Base-by-base conservation (phyloP, 2,888 invertebrate species). In the Helobdella robusta region DNA sequence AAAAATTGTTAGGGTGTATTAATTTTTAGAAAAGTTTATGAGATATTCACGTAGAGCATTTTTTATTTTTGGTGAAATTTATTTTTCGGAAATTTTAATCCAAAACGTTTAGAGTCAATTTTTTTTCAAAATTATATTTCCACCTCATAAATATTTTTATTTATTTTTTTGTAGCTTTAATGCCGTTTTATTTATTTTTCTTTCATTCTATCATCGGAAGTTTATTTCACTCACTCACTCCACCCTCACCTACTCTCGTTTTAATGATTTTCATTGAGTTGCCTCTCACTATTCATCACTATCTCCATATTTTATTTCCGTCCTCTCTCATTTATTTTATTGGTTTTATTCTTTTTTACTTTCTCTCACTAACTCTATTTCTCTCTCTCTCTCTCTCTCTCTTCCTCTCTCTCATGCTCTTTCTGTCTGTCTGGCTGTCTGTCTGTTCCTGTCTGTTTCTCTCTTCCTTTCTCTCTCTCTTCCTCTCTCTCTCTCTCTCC, bases 391-490 rank as follows among this genome's bases (percentile, higher is more conserved):
- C 52, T 50, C 11, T 20, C 52, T 50, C 52, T 50, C 11, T 20
- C 20, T 50, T 23, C 20, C 11, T 20, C 20, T 50, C 52, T 50
- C 8, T 50, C 20, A 20, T 23, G 11, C 20, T 50, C 20, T 50
- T 23, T 11, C 8, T 50, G 6, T 50, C 52, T 50, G 6, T 50
- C 52, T 11, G 6, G 11, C 6, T 50, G n/a, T 50, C 52, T 50
- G n/a, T 50, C 52, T 50, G 6, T 20, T 23, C 23, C 52, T 50
- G 11, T 56, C 56, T 8, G 5, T 56, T 32, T 56, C 56, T 56
- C 56, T n/a, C 32, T 40, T 40, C 11, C n/a, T 40, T n/a, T 40
- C n/a, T 15, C 44, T 40, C n/a, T 40, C n/a, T 40, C 44, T 40
- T n/a, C n/a, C 44, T 40, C n/a, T 40, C n/a, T 40, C 44, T 40